These are phyloP conservation scores for Apamea sordens DNA, from an alignment of 2,888 invertebrate species.

Conservation along the genomic window DNA sequence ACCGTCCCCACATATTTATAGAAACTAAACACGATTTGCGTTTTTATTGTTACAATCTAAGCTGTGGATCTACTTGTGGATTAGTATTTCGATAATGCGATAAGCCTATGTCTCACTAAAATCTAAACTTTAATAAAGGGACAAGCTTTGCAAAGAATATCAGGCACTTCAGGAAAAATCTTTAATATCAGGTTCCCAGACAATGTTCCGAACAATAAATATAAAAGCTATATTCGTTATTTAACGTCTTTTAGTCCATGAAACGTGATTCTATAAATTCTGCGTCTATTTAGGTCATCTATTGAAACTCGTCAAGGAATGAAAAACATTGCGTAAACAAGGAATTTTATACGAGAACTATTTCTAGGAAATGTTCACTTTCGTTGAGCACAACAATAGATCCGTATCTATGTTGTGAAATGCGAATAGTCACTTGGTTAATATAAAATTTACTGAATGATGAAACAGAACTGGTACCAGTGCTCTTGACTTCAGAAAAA, in stretches of 20 bases:
- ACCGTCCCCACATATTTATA: slow-evolving; percentile 55
- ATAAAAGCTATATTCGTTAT: slow-evolving; percentile 28
- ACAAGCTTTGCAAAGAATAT: not conserved
- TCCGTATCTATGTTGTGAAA: slow-evolving; percentile 49
- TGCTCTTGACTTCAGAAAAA: slow-evolving; percentile 77
- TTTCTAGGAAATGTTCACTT: slow-evolving; percentile 59
- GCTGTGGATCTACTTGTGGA: slow-evolving; percentile 5
- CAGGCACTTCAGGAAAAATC: not conserved
- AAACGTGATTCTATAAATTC: slow-evolving; percentile 44
- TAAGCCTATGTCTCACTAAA: not conserved
- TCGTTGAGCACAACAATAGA: slow-evolving; percentile 60
- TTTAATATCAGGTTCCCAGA: not conserved
- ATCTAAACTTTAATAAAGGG: not conserved
- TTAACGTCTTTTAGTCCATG: slow-evolving; percentile 5
- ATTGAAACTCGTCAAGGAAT: slow-evolving; percentile 54
- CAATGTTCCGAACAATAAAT: slow-evolving; percentile 3
- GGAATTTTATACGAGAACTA: slow-evolving; percentile 56
- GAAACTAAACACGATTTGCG: slow-evolving; percentile 56
- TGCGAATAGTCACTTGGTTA: slow-evolving; percentile 63
- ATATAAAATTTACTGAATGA: slow-evolving; percentile 76
- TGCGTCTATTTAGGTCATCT: slow-evolving; percentile 56
- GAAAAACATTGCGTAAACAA: slow-evolving; percentile 62
- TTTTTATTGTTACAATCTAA: slow-evolving; percentile 47
- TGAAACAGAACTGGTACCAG: slow-evolving; percentile 73
- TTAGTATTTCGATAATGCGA: slow-evolving; percentile 6